Percentiles rank a stretch among this genome's conserved stretches.
These are phyloP conservation scores for Eulemur rubriventer DNA, from an alignment of 2,797 vertebrate genomes.

Conservation along the genomic window DNA sequence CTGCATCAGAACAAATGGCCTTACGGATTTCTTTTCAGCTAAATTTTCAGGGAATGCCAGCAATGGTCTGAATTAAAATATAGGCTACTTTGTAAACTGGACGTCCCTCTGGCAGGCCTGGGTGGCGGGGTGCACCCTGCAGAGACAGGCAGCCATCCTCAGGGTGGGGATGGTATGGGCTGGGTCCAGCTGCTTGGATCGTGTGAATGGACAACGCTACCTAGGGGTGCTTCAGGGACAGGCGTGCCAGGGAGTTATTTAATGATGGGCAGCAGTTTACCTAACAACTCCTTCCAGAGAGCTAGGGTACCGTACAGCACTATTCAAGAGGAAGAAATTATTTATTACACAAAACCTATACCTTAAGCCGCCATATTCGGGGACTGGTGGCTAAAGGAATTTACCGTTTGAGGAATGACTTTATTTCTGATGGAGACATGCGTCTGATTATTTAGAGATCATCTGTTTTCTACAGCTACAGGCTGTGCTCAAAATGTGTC, in stretches of 20 bases:
- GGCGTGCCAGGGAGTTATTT: neutral
- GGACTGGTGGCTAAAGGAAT: neutral
- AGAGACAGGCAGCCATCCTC: neutral
- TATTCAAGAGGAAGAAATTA: neutral
- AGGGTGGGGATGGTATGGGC: rapidly evolving
- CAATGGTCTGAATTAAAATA: neutral
- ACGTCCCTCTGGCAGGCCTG: neutral
- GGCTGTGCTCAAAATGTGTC: neutral
- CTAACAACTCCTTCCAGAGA: neutral
- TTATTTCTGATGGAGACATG: neutral
- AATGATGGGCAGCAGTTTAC: neutral
- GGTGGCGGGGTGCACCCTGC: too few species aligned
- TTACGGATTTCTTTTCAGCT: neutral
- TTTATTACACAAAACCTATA: neutral
- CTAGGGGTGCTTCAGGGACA: neutral
- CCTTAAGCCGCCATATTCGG: neutral
- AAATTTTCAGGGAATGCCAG: neutral
- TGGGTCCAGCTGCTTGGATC: neutral
- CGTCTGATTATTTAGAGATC: neutral
- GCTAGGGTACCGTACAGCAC: too few species aligned
- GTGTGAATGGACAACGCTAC: rapidly evolving
- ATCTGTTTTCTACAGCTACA: neutral
- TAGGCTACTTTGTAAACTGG: neutral
- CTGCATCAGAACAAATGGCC: neutral
- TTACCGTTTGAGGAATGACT: neutral